Evolutionary conservation across 2,113 vertebrate genomes (phyloP).

Genomic region (Onychorhynchus coronatus): DNA sequence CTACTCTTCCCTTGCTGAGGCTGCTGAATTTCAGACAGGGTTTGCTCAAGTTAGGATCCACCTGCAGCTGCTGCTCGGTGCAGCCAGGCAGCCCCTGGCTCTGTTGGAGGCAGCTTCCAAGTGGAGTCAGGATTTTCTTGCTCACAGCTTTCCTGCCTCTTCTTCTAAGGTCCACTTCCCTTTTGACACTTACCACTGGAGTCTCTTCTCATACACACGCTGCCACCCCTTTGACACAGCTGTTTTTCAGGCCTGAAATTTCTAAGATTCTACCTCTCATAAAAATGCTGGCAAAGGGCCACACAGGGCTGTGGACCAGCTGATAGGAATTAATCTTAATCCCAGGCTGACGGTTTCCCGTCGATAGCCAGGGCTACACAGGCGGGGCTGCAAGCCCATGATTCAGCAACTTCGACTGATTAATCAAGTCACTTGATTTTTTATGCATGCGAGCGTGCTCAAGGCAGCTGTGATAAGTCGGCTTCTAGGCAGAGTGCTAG

Average conservation of each 20-base stretch:
- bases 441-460: conserved; percentile 48
- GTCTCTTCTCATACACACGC: background rate
- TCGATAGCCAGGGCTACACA: background rate
- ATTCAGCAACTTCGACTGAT: conserved; percentile 55
- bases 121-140: background rate
- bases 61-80: background rate
- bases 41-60: background rate
- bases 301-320: background rate
- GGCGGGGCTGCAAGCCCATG: conserved; percentile 27
- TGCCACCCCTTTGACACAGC: background rate
- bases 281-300: background rate
- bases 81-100: background rate
- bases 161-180: background rate
- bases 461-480: conserved; percentile 20
- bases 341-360: background rate
- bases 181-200: background rate
- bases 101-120: background rate
- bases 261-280: background rate
- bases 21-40: background rate
- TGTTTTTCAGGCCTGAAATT: background rate
- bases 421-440: conserved; percentile 33
- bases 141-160: background rate
- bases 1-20: background rate
- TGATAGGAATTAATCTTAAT: conserved; percentile 28
- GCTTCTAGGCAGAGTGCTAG: conserved; percentile 23